These are phyloP conservation scores for Drosophila tani DNA, from an alignment of 1,140 invertebrate species.

Conservation along the genomic window DNA sequence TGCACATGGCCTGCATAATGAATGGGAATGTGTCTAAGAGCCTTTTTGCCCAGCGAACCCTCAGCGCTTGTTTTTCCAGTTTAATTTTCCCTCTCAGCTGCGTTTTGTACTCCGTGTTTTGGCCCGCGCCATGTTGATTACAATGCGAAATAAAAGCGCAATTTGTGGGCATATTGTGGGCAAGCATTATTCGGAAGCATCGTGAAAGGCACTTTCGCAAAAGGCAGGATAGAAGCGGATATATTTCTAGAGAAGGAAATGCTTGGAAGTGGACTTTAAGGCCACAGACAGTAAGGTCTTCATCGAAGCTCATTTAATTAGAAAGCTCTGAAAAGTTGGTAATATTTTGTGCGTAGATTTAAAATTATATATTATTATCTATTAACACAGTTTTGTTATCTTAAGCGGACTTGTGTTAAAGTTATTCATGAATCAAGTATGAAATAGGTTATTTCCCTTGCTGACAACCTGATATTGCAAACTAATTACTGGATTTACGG, in stretches of 20 bases:
- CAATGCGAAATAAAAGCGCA: constrained; percentile 68
- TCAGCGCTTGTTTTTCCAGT: constrained; percentile 44
- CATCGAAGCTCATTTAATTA: not conserved
- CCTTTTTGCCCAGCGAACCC: constrained; percentile 25
- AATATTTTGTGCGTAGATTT: too few species aligned
- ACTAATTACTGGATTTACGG: constrained; percentile 5
- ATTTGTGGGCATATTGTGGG: constrained; percentile 72
- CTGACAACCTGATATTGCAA: not conserved
- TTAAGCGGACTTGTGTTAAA: too few species aligned
- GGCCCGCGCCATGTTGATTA: constrained; percentile 48
- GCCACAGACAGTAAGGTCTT: too few species aligned
- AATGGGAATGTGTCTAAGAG: constrained; percentile 63
- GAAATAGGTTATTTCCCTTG: not conserved
- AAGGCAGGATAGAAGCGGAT: constrained; percentile 6
- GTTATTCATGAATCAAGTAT: not conserved
- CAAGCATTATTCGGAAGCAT: constrained; percentile 34
- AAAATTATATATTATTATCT: not conserved
- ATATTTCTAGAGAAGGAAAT: not conserved
- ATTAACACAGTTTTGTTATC: too few species aligned
- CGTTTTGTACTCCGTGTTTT: constrained; percentile 52
- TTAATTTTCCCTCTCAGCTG: constrained; percentile 60
- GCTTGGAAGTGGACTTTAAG: not conserved
- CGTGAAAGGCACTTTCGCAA: constrained; percentile 21
- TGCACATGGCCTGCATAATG: constrained; percentile 79
- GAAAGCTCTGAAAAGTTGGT: not conserved